phyloP scores from a whole-genome alignment of 2,888 invertebrate genomes.

The Halictus quadricinctus region DNA sequence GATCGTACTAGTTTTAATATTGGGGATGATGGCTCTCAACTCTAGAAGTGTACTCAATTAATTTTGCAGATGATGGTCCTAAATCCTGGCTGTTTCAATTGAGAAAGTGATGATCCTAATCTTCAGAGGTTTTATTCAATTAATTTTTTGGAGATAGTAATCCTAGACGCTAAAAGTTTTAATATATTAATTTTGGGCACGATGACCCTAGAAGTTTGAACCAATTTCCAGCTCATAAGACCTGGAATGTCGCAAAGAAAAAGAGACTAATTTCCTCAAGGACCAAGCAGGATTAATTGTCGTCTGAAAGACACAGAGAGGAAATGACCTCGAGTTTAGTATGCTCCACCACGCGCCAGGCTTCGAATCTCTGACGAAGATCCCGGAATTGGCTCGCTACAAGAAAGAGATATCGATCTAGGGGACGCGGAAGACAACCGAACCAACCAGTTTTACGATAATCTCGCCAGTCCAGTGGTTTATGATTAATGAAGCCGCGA shows the following conservation, averaged over 20 bases:
- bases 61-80: neutral
- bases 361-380: neutral
- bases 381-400: neutral
- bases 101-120: neutral
- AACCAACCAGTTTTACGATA: slow-evolving; percentile 44
- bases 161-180: too few species aligned
- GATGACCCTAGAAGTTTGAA: neutral
- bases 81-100: neutral
- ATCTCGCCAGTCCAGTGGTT: slow-evolving; percentile 22
- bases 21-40: too few species aligned
- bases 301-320: neutral
- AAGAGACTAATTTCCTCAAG: neutral
- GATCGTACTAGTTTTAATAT: too few species aligned
- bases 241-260: neutral
- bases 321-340: neutral
- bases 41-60: too few species aligned
- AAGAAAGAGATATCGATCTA: slow-evolving; percentile 12
- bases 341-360: neutral
- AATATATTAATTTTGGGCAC: too few species aligned
- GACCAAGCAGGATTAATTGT: neutral
- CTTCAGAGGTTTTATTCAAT: neutral
- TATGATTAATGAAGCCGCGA: slow-evolving; percentile 48
- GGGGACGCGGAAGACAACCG: neutral
- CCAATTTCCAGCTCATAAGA: neutral
- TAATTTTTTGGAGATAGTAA: neutral